phyloP scores from a whole-genome alignment of 2,888 invertebrate genomes.

The Lasioglossum lativentre region DNA sequence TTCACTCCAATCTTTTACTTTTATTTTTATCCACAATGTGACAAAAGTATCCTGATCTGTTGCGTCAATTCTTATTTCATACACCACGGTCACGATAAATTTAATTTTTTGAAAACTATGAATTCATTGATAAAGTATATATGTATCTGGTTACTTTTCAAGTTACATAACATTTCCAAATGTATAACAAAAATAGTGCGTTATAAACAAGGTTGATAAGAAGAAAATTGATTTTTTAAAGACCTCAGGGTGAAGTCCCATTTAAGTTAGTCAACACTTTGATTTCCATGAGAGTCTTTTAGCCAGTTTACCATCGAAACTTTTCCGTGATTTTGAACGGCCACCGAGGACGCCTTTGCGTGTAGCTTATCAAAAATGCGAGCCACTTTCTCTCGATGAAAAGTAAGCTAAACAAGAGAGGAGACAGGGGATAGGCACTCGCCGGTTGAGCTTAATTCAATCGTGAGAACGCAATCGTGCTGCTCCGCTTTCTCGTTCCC shows the following conservation, averaged over 20 bases:
- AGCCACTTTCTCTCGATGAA: neutral
- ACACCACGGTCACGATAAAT: too few relatives aligned
- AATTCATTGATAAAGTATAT: too few relatives aligned
- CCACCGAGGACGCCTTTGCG: neutral
- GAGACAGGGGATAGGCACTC: neutral
- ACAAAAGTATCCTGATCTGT: too few relatives aligned
- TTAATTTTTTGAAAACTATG: too few relatives aligned
- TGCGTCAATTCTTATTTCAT: too few relatives aligned
- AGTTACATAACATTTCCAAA: too few relatives aligned
- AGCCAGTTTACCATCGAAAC: neutral
- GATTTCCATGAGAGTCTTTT: neutral
- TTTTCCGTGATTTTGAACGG: neutral
- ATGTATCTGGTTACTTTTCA: too few relatives aligned
- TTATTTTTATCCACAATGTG: too few relatives aligned
- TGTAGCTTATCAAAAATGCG: neutral
- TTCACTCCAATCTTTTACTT: too few relatives aligned
- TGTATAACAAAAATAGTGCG: too few relatives aligned
- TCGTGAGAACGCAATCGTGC: conserved; percentile 19
- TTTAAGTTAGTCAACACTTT: neutral
- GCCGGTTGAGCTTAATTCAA: conserved; percentile 21
- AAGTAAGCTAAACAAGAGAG: neutral
- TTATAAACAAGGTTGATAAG: too few relatives aligned
- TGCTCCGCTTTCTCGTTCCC: conserved; percentile 5
- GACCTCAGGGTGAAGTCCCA: neutral
- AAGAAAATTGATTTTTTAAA: neutral